Evolutionary conservation across 2,797 vertebrate species (phyloP).

Genomic region (Mycteria americana): DNA sequence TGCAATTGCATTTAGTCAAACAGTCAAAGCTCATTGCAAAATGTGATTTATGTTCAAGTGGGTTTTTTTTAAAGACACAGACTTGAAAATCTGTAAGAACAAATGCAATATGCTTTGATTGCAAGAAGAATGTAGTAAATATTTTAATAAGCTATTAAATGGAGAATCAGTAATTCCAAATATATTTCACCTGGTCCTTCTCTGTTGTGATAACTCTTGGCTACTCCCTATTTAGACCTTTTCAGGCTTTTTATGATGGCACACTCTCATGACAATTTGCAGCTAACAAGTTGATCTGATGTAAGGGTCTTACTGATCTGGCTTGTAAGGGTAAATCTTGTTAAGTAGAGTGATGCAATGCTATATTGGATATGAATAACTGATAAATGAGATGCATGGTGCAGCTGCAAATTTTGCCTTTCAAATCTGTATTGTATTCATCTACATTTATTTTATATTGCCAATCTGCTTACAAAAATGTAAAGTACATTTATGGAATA

Average conservation of each 20-base stretch:
- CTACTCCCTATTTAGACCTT: background rate
- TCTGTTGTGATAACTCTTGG: background rate
- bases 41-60: background rate
- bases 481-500: background rate
- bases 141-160: background rate
- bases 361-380: background rate
- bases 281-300: background rate
- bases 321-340: background rate
- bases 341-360: background rate
- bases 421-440: background rate
- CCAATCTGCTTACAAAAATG: background rate
- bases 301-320: background rate
- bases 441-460: constrained; percentile 2
- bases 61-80: background rate
- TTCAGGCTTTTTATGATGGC: background rate
- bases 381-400: background rate
- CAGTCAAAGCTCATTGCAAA: background rate
- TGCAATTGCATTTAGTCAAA: background rate
- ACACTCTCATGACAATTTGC: background rate
- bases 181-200: background rate
- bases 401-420: constrained; percentile 17
- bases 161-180: background rate
- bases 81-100: background rate
- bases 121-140: background rate
- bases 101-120: background rate